phyloP scores from a whole-genome alignment of 2,797 vertebrate species.

The Myotis planiceps region DNA sequence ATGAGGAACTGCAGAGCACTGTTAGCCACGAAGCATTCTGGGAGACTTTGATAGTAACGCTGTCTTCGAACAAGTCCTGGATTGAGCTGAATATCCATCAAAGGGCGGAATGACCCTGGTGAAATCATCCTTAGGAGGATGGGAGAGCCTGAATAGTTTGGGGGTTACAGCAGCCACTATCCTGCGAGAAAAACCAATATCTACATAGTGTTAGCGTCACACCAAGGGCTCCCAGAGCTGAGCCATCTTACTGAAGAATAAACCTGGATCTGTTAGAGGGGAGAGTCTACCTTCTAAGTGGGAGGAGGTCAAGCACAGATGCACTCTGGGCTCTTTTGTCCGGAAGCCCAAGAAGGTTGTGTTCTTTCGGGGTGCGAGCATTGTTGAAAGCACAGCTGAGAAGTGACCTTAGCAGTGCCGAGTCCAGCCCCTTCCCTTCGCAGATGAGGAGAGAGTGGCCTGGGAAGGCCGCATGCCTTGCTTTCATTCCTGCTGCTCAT shows the following conservation, averaged over 20 bases:
- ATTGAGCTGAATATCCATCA: constrained; percentile 46
- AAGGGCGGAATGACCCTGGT: neutral
- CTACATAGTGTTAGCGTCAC: constrained; percentile 49
- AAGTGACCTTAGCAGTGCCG: constrained; percentile 38
- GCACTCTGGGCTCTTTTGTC: constrained; percentile 55
- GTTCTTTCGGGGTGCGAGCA: neutral
- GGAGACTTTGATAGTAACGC: neutral
- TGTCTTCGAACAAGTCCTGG: constrained; percentile 3
- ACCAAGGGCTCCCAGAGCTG: constrained; percentile 35
- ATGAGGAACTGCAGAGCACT: neutral
- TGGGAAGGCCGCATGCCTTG: neutral
- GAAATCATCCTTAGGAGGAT: constrained; percentile 22
- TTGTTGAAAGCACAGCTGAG: constrained; percentile 37
- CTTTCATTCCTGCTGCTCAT: neutral
- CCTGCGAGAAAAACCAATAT: constrained; percentile 66
- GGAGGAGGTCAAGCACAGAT: constrained; percentile 49
- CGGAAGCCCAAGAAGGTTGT: constrained; percentile 3
- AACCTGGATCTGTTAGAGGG: constrained; percentile 39
- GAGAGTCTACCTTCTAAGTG: constrained; percentile 44
- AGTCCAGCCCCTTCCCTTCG: constrained; percentile 55
- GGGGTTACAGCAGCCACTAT: constrained; percentile 53
- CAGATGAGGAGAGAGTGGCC: constrained; percentile 42
- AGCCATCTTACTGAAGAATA: constrained; percentile 56
- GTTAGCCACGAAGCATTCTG: neutral
- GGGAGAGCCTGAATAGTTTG: constrained; percentile 57